Percentiles rank a stretch among this genome's conserved stretches.
Evolutionary conservation across 2,888 invertebrate genomes (phyloP).

Genomic region (Bibio marci): DNA sequence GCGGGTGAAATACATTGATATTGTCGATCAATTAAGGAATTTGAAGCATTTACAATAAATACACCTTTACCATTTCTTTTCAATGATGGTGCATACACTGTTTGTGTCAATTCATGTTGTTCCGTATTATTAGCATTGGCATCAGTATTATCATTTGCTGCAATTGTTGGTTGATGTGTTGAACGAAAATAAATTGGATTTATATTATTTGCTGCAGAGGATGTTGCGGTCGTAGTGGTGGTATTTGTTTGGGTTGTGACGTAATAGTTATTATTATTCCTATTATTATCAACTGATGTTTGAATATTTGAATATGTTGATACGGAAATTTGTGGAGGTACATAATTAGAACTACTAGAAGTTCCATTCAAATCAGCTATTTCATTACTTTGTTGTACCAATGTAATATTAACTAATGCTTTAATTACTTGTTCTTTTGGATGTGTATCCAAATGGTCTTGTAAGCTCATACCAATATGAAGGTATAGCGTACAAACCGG

Average conservation of each 20-base stretch:
- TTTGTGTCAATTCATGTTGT: no score
- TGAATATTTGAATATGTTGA: conserved; percentile 19
- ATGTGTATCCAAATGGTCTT: conserved; percentile 68
- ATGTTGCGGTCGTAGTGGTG: conserved; percentile 1
- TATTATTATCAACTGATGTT: no score
- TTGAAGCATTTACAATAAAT: no score
- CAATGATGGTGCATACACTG: conserved; percentile 1
- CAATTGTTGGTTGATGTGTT: not conserved
- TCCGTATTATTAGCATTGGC: no score
- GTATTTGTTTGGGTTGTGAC: not conserved
- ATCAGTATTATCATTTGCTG: not conserved
- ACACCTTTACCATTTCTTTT: not conserved
- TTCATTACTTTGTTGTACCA: conserved; percentile 18
- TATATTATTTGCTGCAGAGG: not conserved
- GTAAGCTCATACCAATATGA: conserved; percentile 65
- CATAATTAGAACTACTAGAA: not conserved
- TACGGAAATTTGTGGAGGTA: conserved; percentile 10
- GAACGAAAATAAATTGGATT: not conserved
- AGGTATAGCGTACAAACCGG: conserved; percentile 74
- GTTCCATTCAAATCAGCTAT: conserved; percentile 7
- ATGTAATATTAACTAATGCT: conserved; percentile 39
- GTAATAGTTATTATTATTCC: no score
- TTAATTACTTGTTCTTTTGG: conserved; percentile 79
- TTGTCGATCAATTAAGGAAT: no score
- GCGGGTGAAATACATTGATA: no score